These are phyloP conservation scores for Thyatira batis DNA, from an alignment of 2,888 invertebrate genomes.

Conservation along the genomic window DNA sequence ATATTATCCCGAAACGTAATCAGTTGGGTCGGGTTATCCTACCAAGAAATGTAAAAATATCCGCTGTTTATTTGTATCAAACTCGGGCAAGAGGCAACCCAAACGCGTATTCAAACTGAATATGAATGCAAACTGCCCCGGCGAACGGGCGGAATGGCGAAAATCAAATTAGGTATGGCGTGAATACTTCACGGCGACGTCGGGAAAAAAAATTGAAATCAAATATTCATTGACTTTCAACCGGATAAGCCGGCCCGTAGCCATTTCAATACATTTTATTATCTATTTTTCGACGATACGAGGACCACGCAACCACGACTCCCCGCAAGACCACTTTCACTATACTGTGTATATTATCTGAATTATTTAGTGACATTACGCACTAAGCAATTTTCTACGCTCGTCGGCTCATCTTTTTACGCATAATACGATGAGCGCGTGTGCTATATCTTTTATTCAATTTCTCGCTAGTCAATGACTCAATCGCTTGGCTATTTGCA, in stretches of 20 bases:
- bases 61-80: slow-evolving; percentile 82
- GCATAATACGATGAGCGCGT: not conserved
- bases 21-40: slow-evolving; percentile 78
- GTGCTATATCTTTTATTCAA: slow-evolving; percentile 1
- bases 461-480: not conserved
- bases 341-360: slow-evolving; percentile 23
- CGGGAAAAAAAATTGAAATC: slow-evolving; percentile 81
- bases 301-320: slow-evolving; percentile 40
- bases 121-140: slow-evolving; percentile 82
- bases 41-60: slow-evolving; percentile 80
- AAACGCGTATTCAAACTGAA: slow-evolving; percentile 80
- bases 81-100: slow-evolving; percentile 77
- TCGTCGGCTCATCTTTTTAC: slow-evolving; percentile 4
- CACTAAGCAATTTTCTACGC: slow-evolving; percentile 1
- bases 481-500: not conserved
- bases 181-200: slow-evolving; percentile 82
- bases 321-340: slow-evolving; percentile 45
- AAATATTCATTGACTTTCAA: slow-evolving; percentile 82
- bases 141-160: slow-evolving; percentile 79
- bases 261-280: slow-evolving; percentile 82
- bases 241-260: slow-evolving; percentile 81
- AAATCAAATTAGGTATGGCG: slow-evolving; percentile 83
- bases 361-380: slow-evolving; percentile 13
- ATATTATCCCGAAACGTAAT: slow-evolving; percentile 78
- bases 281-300: slow-evolving; percentile 74